phyloP scores from a whole-genome alignment of 2,113 vertebrate genomes.

The Oreocharis arfaki region DNA sequence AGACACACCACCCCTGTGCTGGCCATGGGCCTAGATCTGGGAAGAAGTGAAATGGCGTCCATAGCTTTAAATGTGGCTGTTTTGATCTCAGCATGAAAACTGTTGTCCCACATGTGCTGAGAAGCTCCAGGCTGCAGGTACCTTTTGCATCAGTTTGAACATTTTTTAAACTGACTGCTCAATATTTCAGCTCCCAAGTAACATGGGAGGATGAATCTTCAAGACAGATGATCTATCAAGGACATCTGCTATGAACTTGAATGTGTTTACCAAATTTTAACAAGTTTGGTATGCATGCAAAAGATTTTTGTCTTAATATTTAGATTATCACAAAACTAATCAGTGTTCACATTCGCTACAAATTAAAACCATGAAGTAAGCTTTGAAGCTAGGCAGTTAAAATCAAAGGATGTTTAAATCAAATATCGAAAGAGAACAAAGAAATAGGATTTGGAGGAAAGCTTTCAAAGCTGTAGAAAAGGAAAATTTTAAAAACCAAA shows the following conservation, averaged over 20 bases:
- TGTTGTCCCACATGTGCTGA: neutral
- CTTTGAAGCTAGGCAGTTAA: neutral
- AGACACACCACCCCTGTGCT: neutral
- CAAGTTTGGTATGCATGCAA: neutral
- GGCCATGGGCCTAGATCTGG: neutral
- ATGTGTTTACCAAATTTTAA: neutral
- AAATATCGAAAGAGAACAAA: neutral
- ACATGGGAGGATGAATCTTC: neutral
- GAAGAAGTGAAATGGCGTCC: neutral
- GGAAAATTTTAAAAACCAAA: neutral
- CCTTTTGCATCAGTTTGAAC: neutral
- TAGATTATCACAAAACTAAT: neutral
- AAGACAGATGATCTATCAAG: neutral
- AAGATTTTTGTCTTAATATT: neutral
- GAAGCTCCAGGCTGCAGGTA: neutral
- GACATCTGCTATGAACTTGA: neutral
- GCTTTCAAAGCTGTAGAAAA: neutral
- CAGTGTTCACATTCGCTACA: neutral
- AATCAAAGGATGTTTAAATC: neutral
- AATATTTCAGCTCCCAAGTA: neutral
- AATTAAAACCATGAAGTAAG: neutral
- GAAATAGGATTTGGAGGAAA: neutral
- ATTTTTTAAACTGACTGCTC: neutral
- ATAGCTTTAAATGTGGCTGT: neutral
- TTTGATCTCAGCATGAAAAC: neutral